These are phyloP conservation scores for Taphrorychus bicolor DNA, from an alignment of 2,888 invertebrate genomes.

Conservation along the genomic window DNA sequence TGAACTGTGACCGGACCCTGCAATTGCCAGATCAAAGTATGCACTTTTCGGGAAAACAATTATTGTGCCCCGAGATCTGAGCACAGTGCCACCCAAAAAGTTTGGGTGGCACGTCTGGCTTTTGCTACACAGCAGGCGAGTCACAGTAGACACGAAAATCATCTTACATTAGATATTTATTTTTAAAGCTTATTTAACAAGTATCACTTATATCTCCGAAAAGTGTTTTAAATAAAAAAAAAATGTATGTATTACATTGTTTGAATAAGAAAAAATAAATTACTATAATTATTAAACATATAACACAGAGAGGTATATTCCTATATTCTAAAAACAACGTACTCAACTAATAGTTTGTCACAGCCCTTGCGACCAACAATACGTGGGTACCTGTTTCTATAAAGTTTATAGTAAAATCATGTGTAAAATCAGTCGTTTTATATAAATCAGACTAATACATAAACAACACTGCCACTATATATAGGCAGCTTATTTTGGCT, in stretches of 20 bases:
- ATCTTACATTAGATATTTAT: constrained; percentile 34
- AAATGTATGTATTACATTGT: constrained; percentile 31
- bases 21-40: no score
- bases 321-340: constrained; percentile 35
- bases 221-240: constrained; percentile 31
- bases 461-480: neutral
- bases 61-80: no score
- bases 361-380: constrained; percentile 36
- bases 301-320: constrained; percentile 39
- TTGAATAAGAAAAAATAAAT: constrained; percentile 38
- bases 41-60: no score
- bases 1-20: no score
- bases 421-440: neutral
- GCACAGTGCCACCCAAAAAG: no score
- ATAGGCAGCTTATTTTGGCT: no score
- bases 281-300: constrained; percentile 39
- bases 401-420: neutral
- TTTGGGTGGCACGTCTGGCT: no score
- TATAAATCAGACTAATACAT: neutral
- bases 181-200: constrained; percentile 42
- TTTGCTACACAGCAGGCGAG: no score
- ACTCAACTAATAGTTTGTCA: constrained; percentile 34
- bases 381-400: constrained; percentile 4
- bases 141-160: neutral
- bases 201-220: constrained; percentile 39